phyloP scores from a whole-genome alignment of 2,113 vertebrate genomes.

The Phylloscopus whistleri region DNA sequence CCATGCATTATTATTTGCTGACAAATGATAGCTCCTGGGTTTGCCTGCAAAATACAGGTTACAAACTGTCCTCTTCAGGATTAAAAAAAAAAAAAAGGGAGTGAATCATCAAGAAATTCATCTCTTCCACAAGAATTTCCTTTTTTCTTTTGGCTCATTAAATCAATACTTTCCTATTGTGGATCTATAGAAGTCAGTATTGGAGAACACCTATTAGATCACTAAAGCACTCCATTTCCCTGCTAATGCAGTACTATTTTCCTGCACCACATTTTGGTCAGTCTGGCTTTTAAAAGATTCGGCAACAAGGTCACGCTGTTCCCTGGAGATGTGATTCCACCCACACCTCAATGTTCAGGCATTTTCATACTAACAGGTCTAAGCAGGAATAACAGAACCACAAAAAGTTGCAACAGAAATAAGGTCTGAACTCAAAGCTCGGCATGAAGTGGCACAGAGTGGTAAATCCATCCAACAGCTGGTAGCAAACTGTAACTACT shows the following conservation, averaged over 20 bases:
- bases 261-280: background rate
- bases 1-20: constrained; percentile 54
- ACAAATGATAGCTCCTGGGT: constrained; percentile 41
- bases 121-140: background rate
- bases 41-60: background rate
- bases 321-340: background rate
- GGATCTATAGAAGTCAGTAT: background rate
- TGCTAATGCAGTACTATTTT: background rate
- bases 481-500: background rate
- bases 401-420: background rate
- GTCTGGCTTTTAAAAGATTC: background rate
- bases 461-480: background rate
- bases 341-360: background rate
- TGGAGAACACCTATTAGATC: background rate
- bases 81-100: background rate
- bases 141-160: constrained; percentile 5
- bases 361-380: constrained; percentile 1
- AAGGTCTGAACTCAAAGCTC: background rate
- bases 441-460: background rate
- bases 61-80: background rate
- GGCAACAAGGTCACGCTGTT: background rate
- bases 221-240: background rate
- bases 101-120: background rate
- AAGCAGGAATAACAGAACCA: constrained; percentile 12
- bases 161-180: background rate